Conservation (phyloP, 64 coral and sea anemone species). For the Pocillopora damicornis region DNA sequence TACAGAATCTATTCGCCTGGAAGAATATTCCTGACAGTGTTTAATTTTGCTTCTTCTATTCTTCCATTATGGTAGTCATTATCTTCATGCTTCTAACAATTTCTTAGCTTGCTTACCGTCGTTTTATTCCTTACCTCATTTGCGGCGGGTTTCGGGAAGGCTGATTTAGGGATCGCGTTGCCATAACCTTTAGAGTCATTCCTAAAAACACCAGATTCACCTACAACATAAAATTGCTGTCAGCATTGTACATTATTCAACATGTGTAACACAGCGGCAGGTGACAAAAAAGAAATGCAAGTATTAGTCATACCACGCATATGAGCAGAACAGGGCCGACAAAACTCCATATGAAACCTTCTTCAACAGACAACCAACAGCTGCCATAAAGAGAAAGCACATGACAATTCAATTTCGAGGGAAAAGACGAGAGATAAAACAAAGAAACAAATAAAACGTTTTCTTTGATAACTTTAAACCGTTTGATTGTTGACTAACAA, state of each 20-base stretch:
- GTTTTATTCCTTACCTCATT: conserved; percentile 16
- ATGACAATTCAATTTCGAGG: too few relatives aligned
- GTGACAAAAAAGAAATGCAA: too few relatives aligned
- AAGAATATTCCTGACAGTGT: too few relatives aligned
- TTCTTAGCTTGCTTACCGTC: too few relatives aligned
- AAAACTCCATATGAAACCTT: conserved; percentile 89
- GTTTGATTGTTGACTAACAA: too few relatives aligned
- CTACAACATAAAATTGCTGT: neutral
- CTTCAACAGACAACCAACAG: conserved; percentile 85
- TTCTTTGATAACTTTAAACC: neutral
- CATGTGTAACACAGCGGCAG: neutral
- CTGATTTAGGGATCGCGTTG: conserved; percentile 5
- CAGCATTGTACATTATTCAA: neutral
- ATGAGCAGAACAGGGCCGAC: conserved; percentile 76
- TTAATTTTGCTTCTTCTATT: too few relatives aligned
- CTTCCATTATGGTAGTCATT: too few relatives aligned
- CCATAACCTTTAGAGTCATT: conserved; percentile 59
- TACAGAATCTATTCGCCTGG: too few relatives aligned
- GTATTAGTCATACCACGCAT: conserved; percentile 50
- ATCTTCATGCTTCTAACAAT: too few relatives aligned
- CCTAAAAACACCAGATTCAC: conserved; percentile 56
- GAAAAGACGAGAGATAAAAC: neutral
- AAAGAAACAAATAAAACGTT: neutral
- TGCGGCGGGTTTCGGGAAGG: neutral
- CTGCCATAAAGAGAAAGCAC: conserved; percentile 11